A percentile compares a stretch with the other conserved stretches of the same genome.
Conservation (phyloP, 2,888 invertebrate genomes). For the Alsophila aescularia region DNA sequence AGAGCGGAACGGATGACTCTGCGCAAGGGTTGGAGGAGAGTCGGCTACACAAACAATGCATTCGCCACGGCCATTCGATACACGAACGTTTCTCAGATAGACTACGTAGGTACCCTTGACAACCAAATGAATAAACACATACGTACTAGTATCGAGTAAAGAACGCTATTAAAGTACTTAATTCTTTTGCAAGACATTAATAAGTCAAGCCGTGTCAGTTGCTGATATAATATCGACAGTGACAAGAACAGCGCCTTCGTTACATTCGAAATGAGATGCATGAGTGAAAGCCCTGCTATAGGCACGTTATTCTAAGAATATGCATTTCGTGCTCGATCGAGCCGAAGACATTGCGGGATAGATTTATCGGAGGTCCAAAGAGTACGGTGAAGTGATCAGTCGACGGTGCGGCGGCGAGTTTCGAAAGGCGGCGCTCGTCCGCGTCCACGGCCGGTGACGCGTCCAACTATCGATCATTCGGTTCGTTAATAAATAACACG, state of each 20-base stretch:
- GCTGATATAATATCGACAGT: conserved; percentile 19
- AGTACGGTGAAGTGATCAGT: conserved; percentile 52
- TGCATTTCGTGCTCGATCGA: conserved; percentile 55
- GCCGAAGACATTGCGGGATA: conserved; percentile 61
- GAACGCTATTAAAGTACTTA: not conserved
- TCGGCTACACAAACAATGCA: conserved; percentile 72
- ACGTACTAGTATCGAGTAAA: conserved; percentile 1
- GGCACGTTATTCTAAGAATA: conserved; percentile 41
- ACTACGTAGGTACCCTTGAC: conserved; percentile 30
- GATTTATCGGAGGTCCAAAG: conserved; percentile 58
- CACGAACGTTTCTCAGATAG: conserved; percentile 61
- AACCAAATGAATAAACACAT: not conserved
- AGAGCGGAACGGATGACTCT: conserved; percentile 78
- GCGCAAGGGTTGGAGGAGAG: conserved; percentile 75
- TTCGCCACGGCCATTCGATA: conserved; percentile 69
- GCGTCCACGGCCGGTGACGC: conserved; percentile 81
- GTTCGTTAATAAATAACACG: conserved; percentile 85
- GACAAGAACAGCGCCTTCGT: conserved; percentile 28
- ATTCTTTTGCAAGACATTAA: conserved; percentile 14
- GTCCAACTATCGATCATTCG: conserved; percentile 84
- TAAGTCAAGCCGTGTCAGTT: conserved; percentile 9
- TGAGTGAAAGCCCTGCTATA: conserved; percentile 38
- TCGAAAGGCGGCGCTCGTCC: conserved; percentile 77
- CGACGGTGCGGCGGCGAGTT: conserved; percentile 62
- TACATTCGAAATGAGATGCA: conserved; percentile 30